These are phyloP conservation scores for Micromys minutus DNA, from an alignment of 2,113 vertebrate genomes.

Conservation along the genomic window DNA sequence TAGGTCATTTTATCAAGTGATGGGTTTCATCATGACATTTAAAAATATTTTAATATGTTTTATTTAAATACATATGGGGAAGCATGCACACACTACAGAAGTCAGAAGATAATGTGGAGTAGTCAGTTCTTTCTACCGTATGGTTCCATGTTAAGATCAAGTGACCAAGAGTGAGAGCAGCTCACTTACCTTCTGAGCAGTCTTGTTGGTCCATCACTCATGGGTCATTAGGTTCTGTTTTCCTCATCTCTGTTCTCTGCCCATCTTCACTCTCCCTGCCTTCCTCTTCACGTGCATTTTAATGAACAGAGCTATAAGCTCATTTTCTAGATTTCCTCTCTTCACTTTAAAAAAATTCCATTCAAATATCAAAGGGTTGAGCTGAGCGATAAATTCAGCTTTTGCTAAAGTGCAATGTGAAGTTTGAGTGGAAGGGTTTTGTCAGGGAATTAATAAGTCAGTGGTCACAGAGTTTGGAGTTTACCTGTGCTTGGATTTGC, in stretches of 20 bases:
- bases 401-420: neutral
- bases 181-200: neutral
- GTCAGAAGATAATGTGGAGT: neutral
- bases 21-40: neutral
- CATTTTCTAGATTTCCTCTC: neutral
- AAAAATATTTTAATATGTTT: neutral
- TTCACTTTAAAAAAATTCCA: neutral
- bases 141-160: neutral
- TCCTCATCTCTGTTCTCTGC: too few species aligned
- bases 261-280: neutral
- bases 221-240: neutral
- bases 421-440: neutral
- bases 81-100: neutral
- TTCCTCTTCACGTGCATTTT: neutral
- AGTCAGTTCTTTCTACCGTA: neutral
- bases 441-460: neutral
- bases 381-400: neutral
- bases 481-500: fast-evolving
- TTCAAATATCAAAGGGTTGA: neutral
- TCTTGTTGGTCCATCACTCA: neutral
- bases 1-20: neutral
- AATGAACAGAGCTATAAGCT: neutral
- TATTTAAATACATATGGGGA: neutral
- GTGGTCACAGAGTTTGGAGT: neutral
- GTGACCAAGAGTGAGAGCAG: neutral